Percentiles rank a stretch among this genome's conserved stretches.
Evolutionary conservation across 92 coral and sea anemone species (phyloP).

Genomic region (Galaxea fascicularis): DNA sequence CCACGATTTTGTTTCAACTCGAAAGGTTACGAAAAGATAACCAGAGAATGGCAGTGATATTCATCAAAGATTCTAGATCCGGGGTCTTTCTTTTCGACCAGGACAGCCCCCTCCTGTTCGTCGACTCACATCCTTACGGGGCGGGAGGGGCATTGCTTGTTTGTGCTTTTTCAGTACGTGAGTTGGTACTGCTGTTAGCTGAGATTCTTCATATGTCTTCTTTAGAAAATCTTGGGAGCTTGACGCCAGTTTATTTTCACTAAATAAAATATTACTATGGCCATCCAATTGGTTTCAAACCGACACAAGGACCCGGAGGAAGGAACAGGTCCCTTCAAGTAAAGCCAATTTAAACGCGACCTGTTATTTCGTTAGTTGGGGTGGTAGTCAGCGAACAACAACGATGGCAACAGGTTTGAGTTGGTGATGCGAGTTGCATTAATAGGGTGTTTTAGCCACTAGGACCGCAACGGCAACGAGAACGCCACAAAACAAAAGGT

Average conservation of each 20-base stretch:
- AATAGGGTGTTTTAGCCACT: too few relatives aligned
- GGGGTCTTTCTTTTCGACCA: constrained; percentile 60
- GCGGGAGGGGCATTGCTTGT: constrained; percentile 66
- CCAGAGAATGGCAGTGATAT: constrained; percentile 43
- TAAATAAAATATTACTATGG: not conserved
- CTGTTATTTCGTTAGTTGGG: too few relatives aligned
- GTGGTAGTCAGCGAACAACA: too few relatives aligned
- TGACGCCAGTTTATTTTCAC: constrained; percentile 13
- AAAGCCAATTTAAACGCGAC: too few relatives aligned
- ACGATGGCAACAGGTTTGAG: too few relatives aligned
- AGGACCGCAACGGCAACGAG: too few relatives aligned
- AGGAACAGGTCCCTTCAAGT: too few relatives aligned
- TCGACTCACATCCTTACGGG: constrained; percentile 65
- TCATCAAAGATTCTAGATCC: constrained; percentile 59
- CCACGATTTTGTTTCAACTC: constrained; percentile 50
- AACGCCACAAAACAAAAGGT: too few relatives aligned
- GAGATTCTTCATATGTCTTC: constrained; percentile 16
- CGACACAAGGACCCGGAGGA: too few relatives aligned
- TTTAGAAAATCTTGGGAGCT: constrained; percentile 26
- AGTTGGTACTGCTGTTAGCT: constrained; percentile 14
- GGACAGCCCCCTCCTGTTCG: constrained; percentile 62
- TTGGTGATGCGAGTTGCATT: too few relatives aligned
- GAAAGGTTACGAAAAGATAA: constrained; percentile 26
- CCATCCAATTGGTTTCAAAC: too few relatives aligned
- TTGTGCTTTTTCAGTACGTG: constrained; percentile 26